Conservation (phyloP, 2,113 vertebrate species). For the Corvus hawaiiensis region DNA sequence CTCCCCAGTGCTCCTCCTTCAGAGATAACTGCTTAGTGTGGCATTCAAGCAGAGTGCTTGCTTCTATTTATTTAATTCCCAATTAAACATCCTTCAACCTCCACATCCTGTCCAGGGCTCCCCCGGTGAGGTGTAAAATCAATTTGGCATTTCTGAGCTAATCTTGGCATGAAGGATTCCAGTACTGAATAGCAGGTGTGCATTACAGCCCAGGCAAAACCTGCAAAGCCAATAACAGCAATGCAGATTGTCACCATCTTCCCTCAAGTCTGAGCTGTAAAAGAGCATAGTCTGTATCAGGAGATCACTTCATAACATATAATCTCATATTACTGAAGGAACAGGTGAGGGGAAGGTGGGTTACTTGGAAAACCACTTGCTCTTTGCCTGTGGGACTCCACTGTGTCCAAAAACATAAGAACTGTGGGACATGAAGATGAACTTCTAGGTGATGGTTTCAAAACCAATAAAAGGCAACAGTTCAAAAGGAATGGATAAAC, state of each 20-base stretch:
- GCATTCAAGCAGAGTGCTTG: neutral
- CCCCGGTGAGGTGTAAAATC: neutral
- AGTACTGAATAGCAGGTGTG: conserved; percentile 14
- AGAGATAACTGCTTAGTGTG: neutral
- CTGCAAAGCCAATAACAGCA: conserved; percentile 7
- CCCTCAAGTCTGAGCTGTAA: neutral
- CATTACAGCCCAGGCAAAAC: neutral
- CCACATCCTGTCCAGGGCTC: neutral
- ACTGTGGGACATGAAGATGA: neutral
- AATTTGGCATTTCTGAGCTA: neutral
- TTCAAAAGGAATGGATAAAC: neutral
- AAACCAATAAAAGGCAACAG: neutral
- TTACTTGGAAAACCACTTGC: neutral
- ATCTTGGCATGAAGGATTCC: neutral
- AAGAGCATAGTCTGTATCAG: neutral
- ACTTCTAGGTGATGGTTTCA: neutral
- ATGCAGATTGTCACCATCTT: neutral
- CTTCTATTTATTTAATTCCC: neutral
- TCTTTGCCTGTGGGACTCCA: neutral
- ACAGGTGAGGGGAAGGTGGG: neutral
- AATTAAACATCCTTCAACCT: neutral
- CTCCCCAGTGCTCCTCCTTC: neutral
- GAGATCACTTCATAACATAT: neutral
- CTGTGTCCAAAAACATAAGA: neutral
- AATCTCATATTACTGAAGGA: neutral